Conservation (phyloP, 2,797 vertebrate species). For the Dryobates pubescens region DNA sequence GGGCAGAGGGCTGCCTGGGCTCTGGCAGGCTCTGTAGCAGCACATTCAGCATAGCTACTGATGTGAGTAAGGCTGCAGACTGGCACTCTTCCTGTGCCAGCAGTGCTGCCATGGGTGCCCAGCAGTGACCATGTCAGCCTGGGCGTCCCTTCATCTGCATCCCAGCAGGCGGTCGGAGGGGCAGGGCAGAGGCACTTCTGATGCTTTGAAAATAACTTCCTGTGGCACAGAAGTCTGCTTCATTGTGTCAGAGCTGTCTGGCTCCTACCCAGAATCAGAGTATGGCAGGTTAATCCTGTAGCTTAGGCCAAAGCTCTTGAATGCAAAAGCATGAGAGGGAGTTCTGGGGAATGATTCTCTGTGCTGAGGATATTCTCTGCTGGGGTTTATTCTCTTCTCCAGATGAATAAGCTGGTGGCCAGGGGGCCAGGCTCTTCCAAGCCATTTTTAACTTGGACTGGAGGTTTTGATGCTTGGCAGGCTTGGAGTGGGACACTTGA, state of each 20-base stretch:
- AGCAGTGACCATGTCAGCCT: too few relatives aligned
- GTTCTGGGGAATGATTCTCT: not conserved
- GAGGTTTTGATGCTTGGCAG: not conserved
- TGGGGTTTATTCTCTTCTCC: not conserved
- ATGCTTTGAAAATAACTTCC: not conserved
- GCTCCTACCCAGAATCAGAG: not conserved
- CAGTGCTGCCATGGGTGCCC: not conserved
- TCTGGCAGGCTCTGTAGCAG: not conserved
- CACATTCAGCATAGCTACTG: not conserved
- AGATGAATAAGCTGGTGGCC: not conserved
- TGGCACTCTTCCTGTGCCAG: too few relatives aligned
- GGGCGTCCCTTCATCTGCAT: not conserved
- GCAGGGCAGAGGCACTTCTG: rapidly evolving
- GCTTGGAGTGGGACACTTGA: not conserved
- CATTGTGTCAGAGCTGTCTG: not conserved
- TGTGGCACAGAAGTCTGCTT: not conserved
- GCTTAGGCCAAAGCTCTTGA: not conserved
- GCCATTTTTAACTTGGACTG: not conserved
- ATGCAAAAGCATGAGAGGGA: not conserved
- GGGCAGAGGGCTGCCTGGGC: not conserved
- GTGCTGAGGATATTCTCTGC: not conserved
- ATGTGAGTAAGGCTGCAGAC: too few relatives aligned
- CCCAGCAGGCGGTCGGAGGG: rapidly evolving
- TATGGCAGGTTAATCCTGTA: rapidly evolving
- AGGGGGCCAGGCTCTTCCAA: not conserved